phyloP scores from a whole-genome alignment of 2,888 invertebrate species.

The Apantesis nais region DNA sequence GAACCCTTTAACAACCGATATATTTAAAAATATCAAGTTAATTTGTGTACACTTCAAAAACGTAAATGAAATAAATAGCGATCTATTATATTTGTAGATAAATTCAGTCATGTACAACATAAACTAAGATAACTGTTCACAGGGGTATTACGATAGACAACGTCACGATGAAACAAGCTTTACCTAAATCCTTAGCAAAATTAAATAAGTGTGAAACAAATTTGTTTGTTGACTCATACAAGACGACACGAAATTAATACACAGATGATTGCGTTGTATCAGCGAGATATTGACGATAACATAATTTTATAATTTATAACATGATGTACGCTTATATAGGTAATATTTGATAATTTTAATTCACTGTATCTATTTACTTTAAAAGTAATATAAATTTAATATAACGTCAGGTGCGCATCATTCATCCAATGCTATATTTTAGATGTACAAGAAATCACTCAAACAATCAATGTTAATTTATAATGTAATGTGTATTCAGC shows the following conservation, averaged over 20 bases:
- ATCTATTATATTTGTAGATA: neutral
- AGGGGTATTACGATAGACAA: constrained; percentile 27
- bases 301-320: neutral
- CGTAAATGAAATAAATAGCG: neutral
- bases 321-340: neutral
- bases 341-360: constrained; percentile 2
- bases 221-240: constrained; percentile 32
- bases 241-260: constrained; percentile 25
- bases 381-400: neutral
- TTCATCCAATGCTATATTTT: neutral
- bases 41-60: no score
- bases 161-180: constrained; percentile 43
- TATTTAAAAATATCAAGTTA: no score
- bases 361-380: neutral
- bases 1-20: neutral
- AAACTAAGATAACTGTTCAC: constrained; percentile 37
- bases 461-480: neutral
- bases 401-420: constrained; percentile 3
- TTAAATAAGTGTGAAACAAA: constrained; percentile 52
- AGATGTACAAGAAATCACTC: neutral
- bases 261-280: neutral
- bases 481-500: neutral
- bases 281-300: constrained; percentile 1
- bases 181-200: constrained; percentile 39
- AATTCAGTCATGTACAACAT: constrained; percentile 21